Evolutionary conservation across 2,797 vertebrate species (phyloP), one percentile per base, ranked within the genome.

Genomic region (Moxostoma hubbsi): DNA sequence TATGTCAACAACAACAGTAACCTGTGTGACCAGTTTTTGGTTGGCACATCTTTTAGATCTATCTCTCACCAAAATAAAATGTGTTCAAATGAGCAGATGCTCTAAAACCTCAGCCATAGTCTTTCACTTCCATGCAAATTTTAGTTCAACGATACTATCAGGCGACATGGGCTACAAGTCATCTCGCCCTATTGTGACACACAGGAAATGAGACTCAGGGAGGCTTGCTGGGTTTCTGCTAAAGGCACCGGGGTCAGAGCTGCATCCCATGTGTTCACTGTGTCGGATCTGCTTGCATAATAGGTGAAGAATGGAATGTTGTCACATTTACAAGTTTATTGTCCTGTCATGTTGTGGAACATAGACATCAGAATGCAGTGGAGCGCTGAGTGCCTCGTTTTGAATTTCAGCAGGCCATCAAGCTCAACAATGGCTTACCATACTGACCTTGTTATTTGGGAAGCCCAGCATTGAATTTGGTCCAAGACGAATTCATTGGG

Each of bases 291-390:
- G 47, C 88, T 88, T 88, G 84, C 83, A 86, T 88, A 90, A 89
- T 85, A 85, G 88, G 83, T 89, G 74, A 82, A 77, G 83, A 82
- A 87, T 87, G 90, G 90, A 91, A 92, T 92, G 89, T 86, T 58
- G 84, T 88, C 62, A 74, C 65, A 55, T 81, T 68, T 82, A 89
- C 65, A 79, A 81, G 85, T 75, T 88, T 88, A 88, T 92, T 92
- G 88, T 92, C 76, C 77, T 80, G 82, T 77, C 80, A 86, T 77
- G 87, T 89, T 90, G 90, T 88, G 87, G 87, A 88, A 86, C 84
- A 91, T 91, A 89, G 87, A 91, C 88, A 86, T 80, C 87, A 86
- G 85, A 82, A 82, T 71, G 79, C 84, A 83, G 77, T 78, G 79
- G 45, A 71, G 83, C 85, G 83, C 86, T 89, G 80, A 87, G 82